These are phyloP conservation scores for Oncorhynchus tshawytscha DNA, from an alignment of 2,113 vertebrate species.

Conservation along the genomic window DNA sequence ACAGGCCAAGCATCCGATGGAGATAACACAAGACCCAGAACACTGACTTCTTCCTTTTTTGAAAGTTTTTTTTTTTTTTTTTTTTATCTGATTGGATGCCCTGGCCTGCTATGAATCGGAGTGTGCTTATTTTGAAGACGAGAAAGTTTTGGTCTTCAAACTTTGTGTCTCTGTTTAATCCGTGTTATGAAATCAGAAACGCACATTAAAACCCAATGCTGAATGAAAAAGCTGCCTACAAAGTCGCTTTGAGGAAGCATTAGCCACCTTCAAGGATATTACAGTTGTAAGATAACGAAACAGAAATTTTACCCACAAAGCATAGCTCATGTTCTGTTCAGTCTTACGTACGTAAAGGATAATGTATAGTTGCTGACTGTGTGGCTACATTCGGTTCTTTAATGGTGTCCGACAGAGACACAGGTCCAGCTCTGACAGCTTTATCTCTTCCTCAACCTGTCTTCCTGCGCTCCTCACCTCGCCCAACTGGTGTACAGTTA, in stretches of 20 bases:
- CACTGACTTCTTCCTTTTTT: conserved; percentile 18
- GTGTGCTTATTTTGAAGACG: conserved; percentile 37
- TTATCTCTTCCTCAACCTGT: no score
- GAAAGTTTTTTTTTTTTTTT: conserved; percentile 15
- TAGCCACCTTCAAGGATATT: background rate
- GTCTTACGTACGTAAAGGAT: background rate
- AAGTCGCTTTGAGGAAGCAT: conserved; percentile 2
- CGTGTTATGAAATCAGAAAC: conserved; percentile 19
- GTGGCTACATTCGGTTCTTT: no score
- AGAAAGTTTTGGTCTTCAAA: conserved; percentile 23
- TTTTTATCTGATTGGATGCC: conserved; percentile 33
- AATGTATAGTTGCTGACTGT: background rate
- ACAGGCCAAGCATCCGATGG: no score
- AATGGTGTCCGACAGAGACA: no score
- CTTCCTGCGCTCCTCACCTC: no score
- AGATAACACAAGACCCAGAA: no score
- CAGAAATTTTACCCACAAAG: no score
- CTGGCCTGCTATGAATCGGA: conserved; percentile 39
- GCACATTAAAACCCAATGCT: no score
- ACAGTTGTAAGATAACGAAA: background rate
- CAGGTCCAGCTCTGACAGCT: no score
- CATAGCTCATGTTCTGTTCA: background rate
- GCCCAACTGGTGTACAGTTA: no score
- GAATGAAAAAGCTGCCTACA: background rate
- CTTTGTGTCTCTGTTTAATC: conserved; percentile 37